Evolutionary conservation across 2,888 invertebrate genomes (phyloP).

Genomic region (Fissipunctia ypsillon): DNA sequence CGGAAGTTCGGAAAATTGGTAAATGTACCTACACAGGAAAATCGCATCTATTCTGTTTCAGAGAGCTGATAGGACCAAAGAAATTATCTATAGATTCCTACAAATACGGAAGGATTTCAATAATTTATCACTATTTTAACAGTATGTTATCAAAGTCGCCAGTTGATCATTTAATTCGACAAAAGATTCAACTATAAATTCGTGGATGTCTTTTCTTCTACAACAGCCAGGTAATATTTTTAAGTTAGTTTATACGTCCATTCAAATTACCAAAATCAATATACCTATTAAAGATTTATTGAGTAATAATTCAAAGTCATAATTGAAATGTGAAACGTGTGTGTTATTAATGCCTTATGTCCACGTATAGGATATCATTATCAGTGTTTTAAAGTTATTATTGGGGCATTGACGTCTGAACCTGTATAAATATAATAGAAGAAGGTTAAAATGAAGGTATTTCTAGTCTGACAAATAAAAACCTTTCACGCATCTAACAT

Average conservation of each 20-base stretch:
- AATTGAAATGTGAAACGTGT: slow-evolving; percentile 29
- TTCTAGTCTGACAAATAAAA: too few species aligned
- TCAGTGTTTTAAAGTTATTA: background rate
- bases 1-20: background rate
- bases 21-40: background rate
- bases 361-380: background rate
- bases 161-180: background rate
- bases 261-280: slow-evolving; percentile 34
- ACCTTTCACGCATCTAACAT: too few species aligned
- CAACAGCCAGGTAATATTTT: slow-evolving; percentile 14
- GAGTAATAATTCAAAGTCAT: slow-evolving; percentile 26
- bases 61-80: background rate
- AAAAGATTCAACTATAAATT: background rate
- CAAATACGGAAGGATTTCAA: background rate
- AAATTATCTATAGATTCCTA: background rate
- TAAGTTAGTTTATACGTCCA: background rate
- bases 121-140: background rate
- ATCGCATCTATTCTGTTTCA: background rate
- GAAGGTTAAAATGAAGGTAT: too few species aligned
- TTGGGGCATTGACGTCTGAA: background rate
- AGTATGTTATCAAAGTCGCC: background rate
- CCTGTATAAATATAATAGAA: background rate
- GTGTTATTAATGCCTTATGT: slow-evolving; percentile 6
- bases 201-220: slow-evolving; percentile 19
- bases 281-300: slow-evolving; percentile 35